Percentiles rank a stretch among this genome's conserved stretches.
Conservation (phyloP, 2,888 invertebrate species). For the Ypsolopha sequella region DNA sequence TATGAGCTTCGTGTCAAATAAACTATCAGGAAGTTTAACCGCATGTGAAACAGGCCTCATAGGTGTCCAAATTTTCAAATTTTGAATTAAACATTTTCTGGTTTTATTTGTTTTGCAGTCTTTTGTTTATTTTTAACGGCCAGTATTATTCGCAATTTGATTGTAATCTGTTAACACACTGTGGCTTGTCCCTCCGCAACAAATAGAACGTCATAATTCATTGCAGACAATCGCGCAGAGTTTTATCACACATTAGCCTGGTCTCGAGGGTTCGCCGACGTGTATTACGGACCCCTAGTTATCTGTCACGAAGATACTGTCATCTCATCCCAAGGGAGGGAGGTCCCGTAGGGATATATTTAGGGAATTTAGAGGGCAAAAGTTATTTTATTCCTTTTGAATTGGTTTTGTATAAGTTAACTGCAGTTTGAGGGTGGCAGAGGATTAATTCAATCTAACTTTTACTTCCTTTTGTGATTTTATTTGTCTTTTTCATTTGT, state of each 20-base stretch:
- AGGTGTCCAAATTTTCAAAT: background rate
- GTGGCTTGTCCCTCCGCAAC: conserved; percentile 3
- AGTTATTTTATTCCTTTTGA: background rate
- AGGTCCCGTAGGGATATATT: conserved; percentile 17
- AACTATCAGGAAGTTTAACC: too few relatives aligned
- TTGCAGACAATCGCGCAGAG: conserved; percentile 52
- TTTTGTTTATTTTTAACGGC: too few relatives aligned
- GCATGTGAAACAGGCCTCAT: background rate
- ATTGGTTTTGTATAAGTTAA: background rate
- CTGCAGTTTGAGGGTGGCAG: too few relatives aligned
- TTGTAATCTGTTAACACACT: too few relatives aligned
- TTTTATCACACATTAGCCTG: conserved; percentile 61
- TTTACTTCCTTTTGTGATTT: too few relatives aligned
- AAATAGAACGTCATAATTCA: conserved; percentile 29
- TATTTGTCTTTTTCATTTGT: too few relatives aligned
- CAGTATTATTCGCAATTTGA: too few relatives aligned
- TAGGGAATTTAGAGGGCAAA: background rate
- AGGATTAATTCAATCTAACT: too few relatives aligned
- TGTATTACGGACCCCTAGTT: conserved; percentile 30
- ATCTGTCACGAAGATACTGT: conserved; percentile 59
- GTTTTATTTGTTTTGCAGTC: too few relatives aligned
- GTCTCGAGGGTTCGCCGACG: conserved; percentile 22
- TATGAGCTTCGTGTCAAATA: too few relatives aligned
- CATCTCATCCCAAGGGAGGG: conserved; percentile 46
- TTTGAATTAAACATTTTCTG: background rate